Base-by-base conservation (phyloP, 2,888 invertebrate genomes). In the Fragum whitleyi region DNA sequence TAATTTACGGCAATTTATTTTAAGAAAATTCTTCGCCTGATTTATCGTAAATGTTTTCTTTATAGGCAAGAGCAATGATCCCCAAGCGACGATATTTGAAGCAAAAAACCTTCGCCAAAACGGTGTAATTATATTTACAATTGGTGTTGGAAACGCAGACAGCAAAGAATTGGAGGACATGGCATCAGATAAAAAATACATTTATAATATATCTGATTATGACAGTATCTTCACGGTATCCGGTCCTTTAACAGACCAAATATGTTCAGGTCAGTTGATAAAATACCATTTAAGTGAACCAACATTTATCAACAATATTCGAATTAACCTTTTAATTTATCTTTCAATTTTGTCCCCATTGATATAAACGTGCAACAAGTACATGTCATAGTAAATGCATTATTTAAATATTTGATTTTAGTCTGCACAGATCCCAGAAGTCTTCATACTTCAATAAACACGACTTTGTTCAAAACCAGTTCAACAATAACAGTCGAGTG, bases 91-190 rank as follows among this genome's bases (percentile, higher is more conserved):
- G 53, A 23, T 19, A n/a, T 21, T 9, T 19, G 53, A 53, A 53
- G 53, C 53, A 53, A 23, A 0, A 53, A 53, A 53, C 7, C 53
- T 53, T n/a, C 53, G 53, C 14, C 53, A 53, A n/a, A 9, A n/a
- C 23, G 53, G 53, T 53, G n/a, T 53, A 19, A 53, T 23, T 23
- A 53, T 53, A 53, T 53, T 53, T 53, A 9, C 53, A 23, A 53
- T 53, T 53, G 53, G 53, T 21, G 53, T 53, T 53, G 53, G 53
- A 53, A 53, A 53, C 23, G 23, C 53, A n/a, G 53, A 53, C 53
- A 53, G 23, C 9, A 14, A 53, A 21, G 53, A 53, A 53, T n/a
- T 53, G n/a, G 53, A 53, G 23, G 21, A 53, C n/a, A 53, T 53
- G 53, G 53, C 53, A n/a, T 53, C 53, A 23, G 23, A 23, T 23